These are phyloP conservation scores for Cyanistes caeruleus DNA, from an alignment of 2,113 vertebrate species.

Conservation along the genomic window DNA sequence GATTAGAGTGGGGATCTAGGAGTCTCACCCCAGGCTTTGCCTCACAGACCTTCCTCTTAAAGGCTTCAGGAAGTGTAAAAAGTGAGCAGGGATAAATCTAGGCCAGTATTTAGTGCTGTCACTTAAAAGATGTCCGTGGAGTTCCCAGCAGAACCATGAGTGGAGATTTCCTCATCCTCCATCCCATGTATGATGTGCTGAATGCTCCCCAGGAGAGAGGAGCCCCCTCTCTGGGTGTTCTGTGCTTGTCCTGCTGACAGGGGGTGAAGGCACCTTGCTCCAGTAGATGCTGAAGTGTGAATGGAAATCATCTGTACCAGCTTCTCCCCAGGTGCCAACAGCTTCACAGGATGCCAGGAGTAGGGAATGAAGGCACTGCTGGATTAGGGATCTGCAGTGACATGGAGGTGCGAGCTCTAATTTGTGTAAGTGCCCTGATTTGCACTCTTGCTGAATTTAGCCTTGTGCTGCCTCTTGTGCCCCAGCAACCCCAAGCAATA, in stretches of 20 bases:
- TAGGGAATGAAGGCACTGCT: not conserved
- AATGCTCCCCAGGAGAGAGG: not conserved
- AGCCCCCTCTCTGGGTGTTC: not conserved
- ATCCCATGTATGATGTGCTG: fast-evolving
- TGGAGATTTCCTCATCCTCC: not conserved
- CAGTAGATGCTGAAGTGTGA: fast-evolving
- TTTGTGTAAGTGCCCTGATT: not conserved
- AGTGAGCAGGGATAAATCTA: not conserved
- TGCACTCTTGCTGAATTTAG: not conserved
- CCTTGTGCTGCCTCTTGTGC: not conserved
- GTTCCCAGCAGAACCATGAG: not conserved
- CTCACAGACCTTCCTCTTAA: not conserved
- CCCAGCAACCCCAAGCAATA: not conserved
- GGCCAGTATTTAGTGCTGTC: not conserved
- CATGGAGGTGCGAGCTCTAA: not conserved
- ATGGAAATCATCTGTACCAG: not conserved
- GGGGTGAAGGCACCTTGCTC: not conserved
- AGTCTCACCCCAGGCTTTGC: slow-evolving; percentile 14
- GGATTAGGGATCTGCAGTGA: not conserved
- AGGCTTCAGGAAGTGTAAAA: not conserved
- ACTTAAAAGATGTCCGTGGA: not conserved
- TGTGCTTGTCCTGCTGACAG: not conserved
- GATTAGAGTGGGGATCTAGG: slow-evolving; percentile 1
- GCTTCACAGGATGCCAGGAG: not conserved
- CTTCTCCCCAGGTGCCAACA: not conserved